Base-by-base conservation (phyloP, 2,113 vertebrate genomes). In the Erythrocercus mccallii region DNA sequence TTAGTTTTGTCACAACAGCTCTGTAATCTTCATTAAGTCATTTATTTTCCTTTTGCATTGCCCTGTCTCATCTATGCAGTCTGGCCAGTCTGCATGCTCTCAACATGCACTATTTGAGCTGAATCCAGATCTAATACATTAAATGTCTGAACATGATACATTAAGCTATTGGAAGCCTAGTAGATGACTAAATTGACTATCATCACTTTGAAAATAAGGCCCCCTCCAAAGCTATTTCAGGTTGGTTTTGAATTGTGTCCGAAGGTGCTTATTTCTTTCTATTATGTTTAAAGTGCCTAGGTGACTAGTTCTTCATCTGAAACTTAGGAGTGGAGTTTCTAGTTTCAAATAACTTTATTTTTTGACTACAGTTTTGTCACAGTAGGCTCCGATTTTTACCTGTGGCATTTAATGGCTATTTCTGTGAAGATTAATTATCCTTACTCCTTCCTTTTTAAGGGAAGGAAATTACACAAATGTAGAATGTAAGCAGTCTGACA, bases 241-340 rank as follows among this genome's bases (percentile, higher is more conserved):
- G 30, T 66, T 86, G 31, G 8, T 94, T 47, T 58, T 62, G 28
- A 73, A 62, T 71, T 48, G 40, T 84, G 13, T 66, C 83, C 87
- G 61, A 89, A 81, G 53, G 25, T 85, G 42, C 73, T 85, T 53
- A 47, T 85, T 95, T 91, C 31, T 74, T 28, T 87, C 22, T 76
- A 4, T 79, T 79, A 61, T 38, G 4, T 86, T 9, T 93, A 45
- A 79, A 91, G n/a, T 65, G 70, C 48, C 27, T n/a, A 45, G 62
- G 24, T 92, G 56, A 58, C 60, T 70, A 37, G n/a, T 45, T 82
- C 57, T 42, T 62, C 50, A 20, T 69, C 50, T 80, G n/a, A 45
- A 91, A 90, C 50, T 76, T 80, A 65, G 68, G 70, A 86, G 33
- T 37, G 84, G 58, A 68, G 9, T 93, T 94, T 88, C 45, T 92